A percentile compares a stretch with the other conserved stretches of the same genome.
Conservation (phyloP, 2,888 invertebrate genomes). For the Erebia ligea region DNA sequence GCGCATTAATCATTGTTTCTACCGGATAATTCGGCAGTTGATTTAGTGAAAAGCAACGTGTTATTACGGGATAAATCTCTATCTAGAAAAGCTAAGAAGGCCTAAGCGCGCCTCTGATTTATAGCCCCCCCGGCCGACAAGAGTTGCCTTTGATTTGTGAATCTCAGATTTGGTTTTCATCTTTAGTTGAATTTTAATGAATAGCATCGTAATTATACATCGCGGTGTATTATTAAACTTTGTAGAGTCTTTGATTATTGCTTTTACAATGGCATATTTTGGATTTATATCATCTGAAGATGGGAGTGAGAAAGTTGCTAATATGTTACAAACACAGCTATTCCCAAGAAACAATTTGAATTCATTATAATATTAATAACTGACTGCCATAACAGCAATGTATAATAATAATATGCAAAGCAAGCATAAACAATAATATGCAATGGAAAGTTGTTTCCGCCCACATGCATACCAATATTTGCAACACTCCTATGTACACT, state of each 20-base stretch:
- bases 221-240: constrained; percentile 72
- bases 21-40: constrained; percentile 83
- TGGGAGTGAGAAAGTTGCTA: constrained; percentile 39
- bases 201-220: constrained; percentile 77
- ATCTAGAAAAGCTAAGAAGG: constrained; percentile 84
- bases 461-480: no score
- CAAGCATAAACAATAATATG: no score
- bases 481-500: no score
- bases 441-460: no score
- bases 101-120: constrained; percentile 80
- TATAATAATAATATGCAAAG: neutral
- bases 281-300: constrained; percentile 44
- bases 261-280: constrained; percentile 66
- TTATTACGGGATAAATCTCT: constrained; percentile 83
- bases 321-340: constrained; percentile 24
- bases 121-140: constrained; percentile 70
- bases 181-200: constrained; percentile 81
- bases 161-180: constrained; percentile 71
- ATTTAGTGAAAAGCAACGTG: constrained; percentile 82
- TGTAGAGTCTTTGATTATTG: constrained; percentile 72
- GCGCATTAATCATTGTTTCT: constrained; percentile 80
- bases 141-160: constrained; percentile 78
- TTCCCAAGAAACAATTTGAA: constrained; percentile 1
- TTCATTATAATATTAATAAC: neutral
- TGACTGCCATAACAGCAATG: neutral